A percentile compares a stretch with the other conserved stretches of the same genome.
phyloP scores from a whole-genome alignment of 2,113 vertebrate genomes.

The Corapipo altera region DNA sequence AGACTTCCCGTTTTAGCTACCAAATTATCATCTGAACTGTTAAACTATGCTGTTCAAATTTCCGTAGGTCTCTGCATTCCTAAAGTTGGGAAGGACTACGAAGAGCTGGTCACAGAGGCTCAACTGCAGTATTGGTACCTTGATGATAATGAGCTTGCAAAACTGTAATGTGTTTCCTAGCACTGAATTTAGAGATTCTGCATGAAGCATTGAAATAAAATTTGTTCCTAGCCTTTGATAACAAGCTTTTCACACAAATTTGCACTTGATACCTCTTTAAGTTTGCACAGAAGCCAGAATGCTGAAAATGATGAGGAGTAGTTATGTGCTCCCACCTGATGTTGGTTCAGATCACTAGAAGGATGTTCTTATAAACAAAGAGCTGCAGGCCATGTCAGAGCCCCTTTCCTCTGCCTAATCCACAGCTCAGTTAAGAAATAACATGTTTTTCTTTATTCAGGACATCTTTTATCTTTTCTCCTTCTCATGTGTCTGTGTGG shows the following conservation, averaged over 20 bases:
- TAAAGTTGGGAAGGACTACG: neutral
- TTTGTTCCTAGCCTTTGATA: neutral
- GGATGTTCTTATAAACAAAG: conserved; percentile 14
- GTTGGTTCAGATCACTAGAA: conserved; percentile 22
- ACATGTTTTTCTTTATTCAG: conserved; percentile 29
- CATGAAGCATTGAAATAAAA: neutral
- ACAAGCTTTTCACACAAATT: neutral
- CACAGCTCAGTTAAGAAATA: conserved; percentile 38
- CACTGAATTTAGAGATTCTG: neutral
- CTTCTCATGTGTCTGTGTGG: neutral
- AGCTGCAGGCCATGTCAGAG: conserved; percentile 34
- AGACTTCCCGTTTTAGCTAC: neutral
- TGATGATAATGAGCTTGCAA: neutral
- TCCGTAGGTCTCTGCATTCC: neutral
- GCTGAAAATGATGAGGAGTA: neutral
- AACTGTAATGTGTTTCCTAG: neutral
- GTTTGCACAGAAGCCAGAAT: neutral
- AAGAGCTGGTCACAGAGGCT: neutral
- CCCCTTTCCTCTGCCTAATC: neutral
- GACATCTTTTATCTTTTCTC: conserved; percentile 41
- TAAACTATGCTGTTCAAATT: neutral
- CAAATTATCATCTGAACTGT: neutral
- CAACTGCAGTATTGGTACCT: neutral
- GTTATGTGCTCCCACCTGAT: neutral
- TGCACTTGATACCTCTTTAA: neutral